Evolutionary conservation across 2,888 invertebrate genomes (phyloP).

Genomic region (Pheosia tremula): DNA sequence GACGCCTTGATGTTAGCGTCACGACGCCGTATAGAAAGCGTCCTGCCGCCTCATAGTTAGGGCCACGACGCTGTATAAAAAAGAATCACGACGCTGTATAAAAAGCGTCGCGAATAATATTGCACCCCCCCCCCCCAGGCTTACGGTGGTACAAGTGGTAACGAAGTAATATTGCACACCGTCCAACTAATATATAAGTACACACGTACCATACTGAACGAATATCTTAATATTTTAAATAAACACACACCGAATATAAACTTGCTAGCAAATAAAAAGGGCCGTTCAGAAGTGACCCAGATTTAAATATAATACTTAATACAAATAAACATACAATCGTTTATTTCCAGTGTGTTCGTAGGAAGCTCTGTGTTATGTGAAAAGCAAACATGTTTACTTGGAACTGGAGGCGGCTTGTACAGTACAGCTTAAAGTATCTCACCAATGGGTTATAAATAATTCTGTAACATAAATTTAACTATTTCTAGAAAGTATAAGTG

Average conservation of each 20-base stretch:
- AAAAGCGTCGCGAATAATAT: no score
- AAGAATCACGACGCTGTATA: no score
- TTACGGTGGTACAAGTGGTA: no score
- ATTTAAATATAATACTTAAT: background rate
- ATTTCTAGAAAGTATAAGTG: no score
- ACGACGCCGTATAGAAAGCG: no score
- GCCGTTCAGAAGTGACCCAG: background rate
- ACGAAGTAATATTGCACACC: background rate
- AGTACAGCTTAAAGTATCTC: background rate
- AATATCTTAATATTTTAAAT: slow-evolving; percentile 3
- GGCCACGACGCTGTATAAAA: no score
- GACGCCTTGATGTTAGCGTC: no score
- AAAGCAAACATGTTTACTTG: slow-evolving; percentile 6
- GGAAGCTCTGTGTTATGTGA: slow-evolving; percentile 2
- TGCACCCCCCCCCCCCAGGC: no score
- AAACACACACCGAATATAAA: slow-evolving; percentile 5
- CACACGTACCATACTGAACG: background rate
- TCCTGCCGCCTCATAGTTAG: no score
- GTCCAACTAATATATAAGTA: background rate
- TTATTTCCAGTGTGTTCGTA: slow-evolving; percentile 1
- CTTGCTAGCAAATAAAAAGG: background rate
- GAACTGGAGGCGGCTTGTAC: background rate
- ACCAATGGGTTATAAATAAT: slow-evolving; percentile 2
- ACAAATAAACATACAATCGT: background rate
- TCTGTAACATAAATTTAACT: background rate